Percentiles rank a stretch among this genome's conserved stretches.
Conservation (phyloP, 2,113 vertebrate species). For the Pipa parva region DNA sequence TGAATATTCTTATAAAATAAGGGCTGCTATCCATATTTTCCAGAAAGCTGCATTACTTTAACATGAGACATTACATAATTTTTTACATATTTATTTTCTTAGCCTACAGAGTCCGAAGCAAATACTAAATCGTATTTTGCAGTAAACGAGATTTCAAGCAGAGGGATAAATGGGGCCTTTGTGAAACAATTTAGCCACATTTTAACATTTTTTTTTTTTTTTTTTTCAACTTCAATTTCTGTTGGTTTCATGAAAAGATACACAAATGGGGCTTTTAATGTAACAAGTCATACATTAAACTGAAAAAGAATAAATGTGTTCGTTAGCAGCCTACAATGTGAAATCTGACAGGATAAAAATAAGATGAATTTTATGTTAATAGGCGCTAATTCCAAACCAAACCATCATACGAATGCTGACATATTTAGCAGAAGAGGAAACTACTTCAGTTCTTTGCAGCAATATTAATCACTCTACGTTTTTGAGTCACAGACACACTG, state of each 20-base stretch:
- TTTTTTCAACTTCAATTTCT: slow-evolving; percentile 18
- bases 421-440: too few species aligned
- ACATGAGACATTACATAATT: slow-evolving; percentile 39
- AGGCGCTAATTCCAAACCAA: too few species aligned
- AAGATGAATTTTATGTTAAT: too few species aligned
- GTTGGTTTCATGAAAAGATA: slow-evolving; percentile 13
- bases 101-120: slow-evolving; percentile 7
- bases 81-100: slow-evolving; percentile 41
- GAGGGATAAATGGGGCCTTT: slow-evolving; percentile 32
- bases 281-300: slow-evolving; percentile 11
- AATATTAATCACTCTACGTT: too few species aligned
- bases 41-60: slow-evolving; percentile 28
- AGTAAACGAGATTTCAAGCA: slow-evolving; percentile 26
- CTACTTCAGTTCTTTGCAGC: too few species aligned
- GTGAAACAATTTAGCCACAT: neutral
- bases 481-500: too few species aligned
- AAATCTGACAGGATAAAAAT: too few species aligned
- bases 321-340: too few species aligned
- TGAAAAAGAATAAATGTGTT: too few species aligned
- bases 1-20: slow-evolving; percentile 21
- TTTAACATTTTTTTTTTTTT: too few species aligned
- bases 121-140: slow-evolving; percentile 32
- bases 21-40: slow-evolving; percentile 23
- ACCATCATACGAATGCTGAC: too few species aligned
- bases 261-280: slow-evolving; percentile 6